Base-by-base conservation (phyloP, 2,888 invertebrate genomes). In the Dasysyrphus tricinctus region DNA sequence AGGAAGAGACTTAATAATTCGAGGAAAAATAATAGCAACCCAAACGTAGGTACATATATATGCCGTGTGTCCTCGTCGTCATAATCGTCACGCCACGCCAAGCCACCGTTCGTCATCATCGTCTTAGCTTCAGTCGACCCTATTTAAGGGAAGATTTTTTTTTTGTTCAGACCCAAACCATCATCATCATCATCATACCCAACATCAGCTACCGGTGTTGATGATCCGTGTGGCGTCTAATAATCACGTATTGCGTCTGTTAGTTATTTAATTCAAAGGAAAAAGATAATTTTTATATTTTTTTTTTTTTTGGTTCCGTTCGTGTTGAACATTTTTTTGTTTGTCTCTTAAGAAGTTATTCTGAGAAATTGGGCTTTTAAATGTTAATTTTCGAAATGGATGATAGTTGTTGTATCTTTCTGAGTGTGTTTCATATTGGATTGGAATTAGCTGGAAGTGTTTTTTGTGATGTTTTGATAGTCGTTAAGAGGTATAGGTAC, bases 191-290 rank as follows among this genome's bases (percentile, higher is more conserved):
- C 57, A 59, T 39, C 39, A 59, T 47, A 29, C 19, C n/a, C 19
- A 65, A 65, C 65, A 65, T 29, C 72, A 76, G 84, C 84, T 84
- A 80, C 84, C 80, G 84, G 84, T 84, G 72, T 84, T 84, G 79
- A 75, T 84, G 76, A 84, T 84, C 84, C 84, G 80, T 84, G 84
- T 80, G 80, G 80, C 84, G 84, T 84, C 84, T 84, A 80, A 80
- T 80, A 80, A 80, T 84, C 84, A 84, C 84, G 84, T 84, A 79
- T 63, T 57, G 69, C 70, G 74, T 83, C 63, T 79, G 70, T 56
- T 49, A 70, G 79, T 74, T 75, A 83, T 83, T 83, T 75, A 83
- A 83, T 79, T 75, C 82, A 74, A 12, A 32, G 61, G 65, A 77
- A 82, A 82, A 77, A 67, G 44, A 82, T 51, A 81, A 7, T 67